Base-by-base conservation (phyloP, 1,140 invertebrate species). In the Helicoverpa zea region DNA sequence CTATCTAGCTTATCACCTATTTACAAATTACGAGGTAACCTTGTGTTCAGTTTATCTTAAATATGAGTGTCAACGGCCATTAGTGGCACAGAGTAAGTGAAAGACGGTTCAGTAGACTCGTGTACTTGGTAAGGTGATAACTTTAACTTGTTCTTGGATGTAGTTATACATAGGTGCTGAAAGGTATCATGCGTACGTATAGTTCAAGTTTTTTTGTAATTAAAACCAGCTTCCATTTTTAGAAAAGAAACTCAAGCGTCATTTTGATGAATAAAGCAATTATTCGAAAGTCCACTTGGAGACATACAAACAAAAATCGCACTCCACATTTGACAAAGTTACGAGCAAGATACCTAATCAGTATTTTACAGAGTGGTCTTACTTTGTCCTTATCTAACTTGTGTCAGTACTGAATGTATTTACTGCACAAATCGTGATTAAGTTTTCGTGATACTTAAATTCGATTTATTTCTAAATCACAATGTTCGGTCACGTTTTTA, bases 381-480 rank as follows among this genome's bases (percentile, higher is more conserved):
- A 54, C 68, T 72, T 51, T 9, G 10, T 9, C 14, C 13, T 72
- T 54, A 9, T 29, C 18, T 16, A 10, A 13, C 18, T 30, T 23
- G 43, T 30, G 23, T n/a, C 23, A 29, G 13, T 72, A 72, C 52
- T 72, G 49, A 72, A 72, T 30, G 49, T 72, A 54, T 54, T 72
- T 72, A 72, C 52, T 72, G 52, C 30, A 72, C 68, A 72, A 72
- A 72, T 52, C 68, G 68, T 72, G 68, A 72, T 72, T 43, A 72
- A 72, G 18, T 52, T 72, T 54, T 72, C 68, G 68, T 72, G 68
- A 52, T 30, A 72, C 18, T 52, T 52, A 72, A 72, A 51, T 54
- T 72, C 49, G 52, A 72, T 72, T 72, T 51, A 72, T 72, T 51
- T 52, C 68, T 52, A 72, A 72, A 72, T 72, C 49, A 51, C 14